Evolutionary conservation across 30 jellyfish, hydroid and myxozoan genomes (phyloP).

Genomic region (Rhopilema esculentum): DNA sequence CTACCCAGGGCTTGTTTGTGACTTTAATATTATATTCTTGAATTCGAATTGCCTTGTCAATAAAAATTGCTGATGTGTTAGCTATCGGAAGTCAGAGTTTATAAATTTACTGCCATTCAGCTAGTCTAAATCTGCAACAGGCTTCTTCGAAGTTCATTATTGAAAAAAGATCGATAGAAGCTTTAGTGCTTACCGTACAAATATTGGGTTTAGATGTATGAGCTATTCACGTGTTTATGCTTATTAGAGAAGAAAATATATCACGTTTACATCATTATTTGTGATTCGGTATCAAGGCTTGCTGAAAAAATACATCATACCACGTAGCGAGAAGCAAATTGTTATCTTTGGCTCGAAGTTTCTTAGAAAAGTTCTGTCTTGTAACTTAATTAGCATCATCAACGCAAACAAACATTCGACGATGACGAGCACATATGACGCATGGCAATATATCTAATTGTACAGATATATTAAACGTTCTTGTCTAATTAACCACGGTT

Average conservation of each 20-base stretch:
- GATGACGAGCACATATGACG: not conserved
- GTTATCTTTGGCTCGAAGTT: not conserved
- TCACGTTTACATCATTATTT: not conserved
- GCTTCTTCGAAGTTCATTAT: not conserved
- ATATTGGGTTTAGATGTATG: not conserved
- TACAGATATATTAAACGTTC: too few relatives aligned
- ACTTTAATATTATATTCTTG: not conserved
- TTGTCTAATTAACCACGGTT: too few relatives aligned
- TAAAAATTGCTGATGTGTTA: not conserved
- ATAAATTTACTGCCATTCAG: not conserved
- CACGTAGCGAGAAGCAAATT: not conserved
- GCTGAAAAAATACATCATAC: not conserved
- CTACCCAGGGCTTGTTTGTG: not conserved
- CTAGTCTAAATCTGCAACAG: not conserved
- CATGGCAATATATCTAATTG: too few relatives aligned
- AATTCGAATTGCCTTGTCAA: not conserved
- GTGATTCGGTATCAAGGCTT: not conserved
- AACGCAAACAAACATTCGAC: not conserved
- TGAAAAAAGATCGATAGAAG: too few relatives aligned
- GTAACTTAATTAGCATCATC: not conserved
- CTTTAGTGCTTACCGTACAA: not conserved
- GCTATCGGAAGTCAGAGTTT: not conserved
- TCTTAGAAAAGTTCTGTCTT: not conserved
- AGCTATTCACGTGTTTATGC: not conserved
- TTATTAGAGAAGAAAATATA: not conserved